Conservation (phyloP, 2,797 vertebrate species). For the Microctenopoma stevenorrisi region DNA sequence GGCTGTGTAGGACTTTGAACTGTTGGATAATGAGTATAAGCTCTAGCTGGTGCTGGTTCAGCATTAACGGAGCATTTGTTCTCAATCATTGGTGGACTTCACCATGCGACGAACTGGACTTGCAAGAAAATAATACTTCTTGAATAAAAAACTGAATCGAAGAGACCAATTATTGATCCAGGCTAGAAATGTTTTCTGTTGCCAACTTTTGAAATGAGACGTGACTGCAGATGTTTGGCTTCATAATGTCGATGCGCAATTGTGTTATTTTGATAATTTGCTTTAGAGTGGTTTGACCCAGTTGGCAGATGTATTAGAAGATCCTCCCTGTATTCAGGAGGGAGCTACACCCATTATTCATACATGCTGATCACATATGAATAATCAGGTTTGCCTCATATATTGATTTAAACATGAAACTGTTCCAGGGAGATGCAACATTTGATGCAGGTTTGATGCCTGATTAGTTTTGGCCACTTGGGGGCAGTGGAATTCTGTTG, state of each 20-base stretch:
- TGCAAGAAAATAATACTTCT: conserved; percentile 25
- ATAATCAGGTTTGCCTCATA: no score
- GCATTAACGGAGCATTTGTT: conserved; percentile 39
- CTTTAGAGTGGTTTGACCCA: conserved; percentile 26
- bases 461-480: background rate
- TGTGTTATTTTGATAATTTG: conserved; percentile 30
- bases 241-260: conserved; percentile 9
- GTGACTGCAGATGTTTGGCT: conserved; percentile 41
- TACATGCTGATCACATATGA: conserved; percentile 10
- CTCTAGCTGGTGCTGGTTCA: conserved; percentile 16
- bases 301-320: conserved; percentile 28
- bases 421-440: background rate
- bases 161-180: conserved; percentile 32
- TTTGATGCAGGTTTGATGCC: background rate
- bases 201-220: conserved; percentile 36
- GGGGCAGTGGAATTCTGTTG: background rate
- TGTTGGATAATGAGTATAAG: conserved; percentile 10
- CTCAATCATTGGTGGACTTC: conserved; percentile 25
- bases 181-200: conserved; percentile 9
- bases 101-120: conserved; percentile 13
- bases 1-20: conserved; percentile 13
- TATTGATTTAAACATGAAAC: background rate
- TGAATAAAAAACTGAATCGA: conserved; percentile 39
- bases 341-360: conserved; percentile 16
- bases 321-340: conserved; percentile 10